A percentile compares a stretch with the other conserved stretches of the same genome.
Conservation (phyloP, 2,797 vertebrate species). For the Sciurus carolinensis region DNA sequence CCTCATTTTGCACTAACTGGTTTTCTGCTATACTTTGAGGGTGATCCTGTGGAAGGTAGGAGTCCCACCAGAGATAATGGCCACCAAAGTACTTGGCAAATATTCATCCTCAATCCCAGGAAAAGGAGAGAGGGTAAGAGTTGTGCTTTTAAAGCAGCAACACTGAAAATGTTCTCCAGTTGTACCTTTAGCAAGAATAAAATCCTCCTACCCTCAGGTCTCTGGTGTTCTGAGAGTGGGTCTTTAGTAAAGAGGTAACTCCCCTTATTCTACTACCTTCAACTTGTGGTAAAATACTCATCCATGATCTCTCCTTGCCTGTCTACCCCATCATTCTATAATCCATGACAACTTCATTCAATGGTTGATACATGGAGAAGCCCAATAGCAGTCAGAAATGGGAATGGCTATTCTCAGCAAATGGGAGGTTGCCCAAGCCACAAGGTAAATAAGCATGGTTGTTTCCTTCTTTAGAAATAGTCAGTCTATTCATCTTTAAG, state of each 20-base stretch:
- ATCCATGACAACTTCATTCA: neutral
- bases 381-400: slow-evolving; percentile 1
- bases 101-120: neutral
- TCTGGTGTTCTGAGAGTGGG: neutral
- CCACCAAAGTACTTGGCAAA: neutral
- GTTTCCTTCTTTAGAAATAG: slow-evolving; percentile 62
- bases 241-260: neutral
- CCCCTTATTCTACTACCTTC: neutral
- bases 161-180: neutral
- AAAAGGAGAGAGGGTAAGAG: neutral
- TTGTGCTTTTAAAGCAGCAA: neutral
- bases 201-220: neutral
- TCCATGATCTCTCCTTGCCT: neutral
- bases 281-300: neutral
- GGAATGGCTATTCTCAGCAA: neutral
- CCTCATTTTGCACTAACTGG: neutral
- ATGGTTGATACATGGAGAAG: neutral
- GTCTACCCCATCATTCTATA: neutral
- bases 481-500: slow-evolving; percentile 44
- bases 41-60: neutral
- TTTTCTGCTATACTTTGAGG: neutral
- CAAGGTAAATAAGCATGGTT: slow-evolving; percentile 35
- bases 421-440: neutral
- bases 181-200: slow-evolving; percentile 1
- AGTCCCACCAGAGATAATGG: neutral